Evolutionary conservation across 2,888 invertebrate genomes (phyloP).

Genomic region (Lasius fuliginosus): DNA sequence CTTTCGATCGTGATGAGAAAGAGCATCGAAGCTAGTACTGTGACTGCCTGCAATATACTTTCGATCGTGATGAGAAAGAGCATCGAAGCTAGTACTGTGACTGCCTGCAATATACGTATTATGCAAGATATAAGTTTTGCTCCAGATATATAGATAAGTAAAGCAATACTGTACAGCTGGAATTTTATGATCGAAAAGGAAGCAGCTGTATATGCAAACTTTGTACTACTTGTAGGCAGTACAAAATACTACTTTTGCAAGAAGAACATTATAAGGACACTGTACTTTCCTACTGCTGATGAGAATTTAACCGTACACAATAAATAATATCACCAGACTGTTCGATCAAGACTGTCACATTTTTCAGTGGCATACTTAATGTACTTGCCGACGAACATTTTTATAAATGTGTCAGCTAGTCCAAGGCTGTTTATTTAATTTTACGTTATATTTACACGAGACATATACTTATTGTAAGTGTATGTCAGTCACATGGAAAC

Average conservation of each 20-base stretch:
- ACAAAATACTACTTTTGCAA: not conserved
- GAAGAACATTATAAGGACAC: not conserved
- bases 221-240: no score
- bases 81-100: no score
- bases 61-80: no score
- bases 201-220: not conserved
- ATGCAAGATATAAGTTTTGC: no score
- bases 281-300: not conserved
- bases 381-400: not conserved
- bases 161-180: not conserved
- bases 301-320: not conserved
- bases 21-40: no score
- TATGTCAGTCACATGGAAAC: not conserved
- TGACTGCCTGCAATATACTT: no score
- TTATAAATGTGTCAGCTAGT: not conserved
- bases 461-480: constrained; percentile 14
- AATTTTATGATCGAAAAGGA: not conserved
- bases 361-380: not conserved
- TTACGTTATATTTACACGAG: not conserved
- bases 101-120: no score
- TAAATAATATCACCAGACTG: not conserved
- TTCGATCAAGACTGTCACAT: not conserved
- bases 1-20: no score
- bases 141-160: constrained; percentile 13
- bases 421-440: not conserved